phyloP scores from a whole-genome alignment of 2,888 invertebrate genomes.

The Quadriops clusia region DNA sequence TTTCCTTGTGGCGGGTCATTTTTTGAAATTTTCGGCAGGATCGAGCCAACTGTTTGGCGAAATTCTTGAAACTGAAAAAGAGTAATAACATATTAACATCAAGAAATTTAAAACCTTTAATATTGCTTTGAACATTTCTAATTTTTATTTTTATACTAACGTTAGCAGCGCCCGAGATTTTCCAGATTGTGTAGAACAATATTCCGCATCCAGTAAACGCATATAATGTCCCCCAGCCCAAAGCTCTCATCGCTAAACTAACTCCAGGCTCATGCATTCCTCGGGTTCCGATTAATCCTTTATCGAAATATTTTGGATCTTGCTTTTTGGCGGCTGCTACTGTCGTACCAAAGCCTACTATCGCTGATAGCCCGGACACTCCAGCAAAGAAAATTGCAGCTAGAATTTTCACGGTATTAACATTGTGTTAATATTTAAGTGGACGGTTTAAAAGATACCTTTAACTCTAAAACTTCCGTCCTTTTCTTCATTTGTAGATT shows the following conservation, averaged over 20 bases:
- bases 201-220: slow-evolving; percentile 75
- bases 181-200: slow-evolving; percentile 77
- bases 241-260: slow-evolving; percentile 65
- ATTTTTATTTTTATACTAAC: slow-evolving; percentile 40
- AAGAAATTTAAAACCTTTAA: not conserved
- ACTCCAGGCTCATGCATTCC: slow-evolving; percentile 61
- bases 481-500: no score
- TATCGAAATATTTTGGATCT: slow-evolving; percentile 67
- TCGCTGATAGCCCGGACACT: slow-evolving; percentile 64
- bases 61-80: slow-evolving; percentile 66
- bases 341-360: slow-evolving; percentile 72
- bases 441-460: no score
- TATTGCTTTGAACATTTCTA: slow-evolving; percentile 1
- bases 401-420: no score
- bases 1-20: slow-evolving; percentile 68
- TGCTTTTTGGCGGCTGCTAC: slow-evolving; percentile 64
- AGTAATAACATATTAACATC: not conserved
- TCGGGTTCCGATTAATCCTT: slow-evolving; percentile 49
- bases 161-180: slow-evolving; percentile 73
- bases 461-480: no score
- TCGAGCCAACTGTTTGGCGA: slow-evolving; percentile 62
- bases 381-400: slow-evolving; percentile 59
- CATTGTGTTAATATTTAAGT: no score
- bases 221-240: slow-evolving; percentile 80
- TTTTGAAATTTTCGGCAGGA: slow-evolving; percentile 65